A percentile compares a stretch with the other conserved stretches of the same genome.
Evolutionary conservation across 2,113 vertebrate species (phyloP).

Genomic region (Oenanthe oenanthe): DNA sequence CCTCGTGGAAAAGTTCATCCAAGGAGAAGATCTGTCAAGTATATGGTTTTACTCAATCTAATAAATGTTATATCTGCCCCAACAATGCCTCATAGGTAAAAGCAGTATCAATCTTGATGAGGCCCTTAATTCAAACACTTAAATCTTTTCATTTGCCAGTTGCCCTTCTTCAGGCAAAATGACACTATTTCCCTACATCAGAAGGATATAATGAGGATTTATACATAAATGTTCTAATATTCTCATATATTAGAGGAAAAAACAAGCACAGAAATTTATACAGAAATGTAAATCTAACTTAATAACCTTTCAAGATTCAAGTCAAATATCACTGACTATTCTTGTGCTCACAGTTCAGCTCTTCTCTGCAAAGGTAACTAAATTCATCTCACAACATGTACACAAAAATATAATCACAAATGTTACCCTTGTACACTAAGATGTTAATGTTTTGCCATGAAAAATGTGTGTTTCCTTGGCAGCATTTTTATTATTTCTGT

Average conservation of each 20-base stretch:
- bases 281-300: not conserved
- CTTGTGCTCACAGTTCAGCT: not conserved
- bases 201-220: not conserved
- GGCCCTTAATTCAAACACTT: not conserved
- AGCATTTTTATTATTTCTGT: not conserved
- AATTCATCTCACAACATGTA: not conserved
- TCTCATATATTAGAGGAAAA: not conserved
- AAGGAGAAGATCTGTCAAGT: not conserved
- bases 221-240: not conserved
- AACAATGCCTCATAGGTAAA: not conserved
- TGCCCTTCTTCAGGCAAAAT: not conserved
- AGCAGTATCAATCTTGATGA: not conserved
- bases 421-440: not conserved
- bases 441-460: not conserved
- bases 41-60: not conserved
- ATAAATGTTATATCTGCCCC: not conserved
- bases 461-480: not conserved
- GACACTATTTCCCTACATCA: not conserved
- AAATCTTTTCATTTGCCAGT: not conserved
- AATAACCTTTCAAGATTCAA: not conserved
- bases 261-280: rapidly evolving
- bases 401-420: not conserved
- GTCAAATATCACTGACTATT: not conserved
- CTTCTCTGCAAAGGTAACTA: not conserved
- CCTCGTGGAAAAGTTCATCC: not conserved